Evolutionary conservation across 2,888 invertebrate genomes (phyloP).

Genomic region (Tipula vernalis): DNA sequence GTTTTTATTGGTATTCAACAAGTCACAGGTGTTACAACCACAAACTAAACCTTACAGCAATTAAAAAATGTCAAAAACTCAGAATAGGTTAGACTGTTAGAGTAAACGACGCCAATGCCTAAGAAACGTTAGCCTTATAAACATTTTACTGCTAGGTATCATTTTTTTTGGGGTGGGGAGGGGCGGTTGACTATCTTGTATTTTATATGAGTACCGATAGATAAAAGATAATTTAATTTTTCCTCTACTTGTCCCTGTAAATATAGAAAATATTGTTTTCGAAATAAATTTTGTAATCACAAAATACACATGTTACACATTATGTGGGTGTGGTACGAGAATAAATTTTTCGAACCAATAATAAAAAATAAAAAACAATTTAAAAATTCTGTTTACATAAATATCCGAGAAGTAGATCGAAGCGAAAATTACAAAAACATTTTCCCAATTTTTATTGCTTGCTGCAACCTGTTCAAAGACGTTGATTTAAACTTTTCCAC

Average conservation of each 20-base stretch:
- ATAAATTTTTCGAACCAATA: neutral
- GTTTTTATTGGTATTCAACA: no score
- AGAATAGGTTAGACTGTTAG: no score
- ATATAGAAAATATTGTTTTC: neutral
- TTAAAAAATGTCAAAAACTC: no score
- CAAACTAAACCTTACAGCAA: no score
- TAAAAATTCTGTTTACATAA: neutral
- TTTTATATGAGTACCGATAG: no score
- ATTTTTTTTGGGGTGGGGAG: no score
- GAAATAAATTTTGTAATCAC: neutral
- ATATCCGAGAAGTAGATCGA: neutral
- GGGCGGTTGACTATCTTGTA: no score
- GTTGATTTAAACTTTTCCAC: neutral
- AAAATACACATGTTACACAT: neutral
- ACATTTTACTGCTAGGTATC: no score
- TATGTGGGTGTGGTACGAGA: neutral
- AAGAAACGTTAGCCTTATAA: no score
- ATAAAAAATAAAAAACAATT: neutral
- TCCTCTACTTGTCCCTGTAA: neutral
- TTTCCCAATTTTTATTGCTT: neutral
- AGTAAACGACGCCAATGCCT: no score
- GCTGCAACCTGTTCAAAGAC: neutral
- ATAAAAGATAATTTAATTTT: no score
- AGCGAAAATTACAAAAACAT: neutral
- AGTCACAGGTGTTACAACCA: no score